Evolutionary conservation across 2,113 vertebrate species (phyloP).

Genomic region (Cnemophilus loriae): DNA sequence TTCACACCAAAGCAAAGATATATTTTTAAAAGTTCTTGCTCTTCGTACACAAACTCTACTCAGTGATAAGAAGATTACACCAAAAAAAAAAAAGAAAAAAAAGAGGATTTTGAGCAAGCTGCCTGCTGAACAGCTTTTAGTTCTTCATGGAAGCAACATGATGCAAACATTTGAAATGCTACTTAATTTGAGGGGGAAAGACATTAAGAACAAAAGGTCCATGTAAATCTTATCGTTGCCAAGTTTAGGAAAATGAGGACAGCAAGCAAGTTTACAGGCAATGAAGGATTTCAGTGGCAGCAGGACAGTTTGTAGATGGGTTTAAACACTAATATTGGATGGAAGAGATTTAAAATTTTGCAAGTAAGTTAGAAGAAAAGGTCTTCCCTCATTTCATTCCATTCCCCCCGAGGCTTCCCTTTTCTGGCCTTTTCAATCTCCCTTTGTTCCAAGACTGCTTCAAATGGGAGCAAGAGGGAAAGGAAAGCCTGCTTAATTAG

Average conservation of each 20-base stretch:
- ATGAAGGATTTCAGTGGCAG: not conserved
- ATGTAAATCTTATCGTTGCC: not conserved
- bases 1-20: not conserved
- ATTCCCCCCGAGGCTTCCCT: not conserved
- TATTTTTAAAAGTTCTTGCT: not conserved
- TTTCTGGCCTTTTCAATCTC: not conserved
- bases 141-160: not conserved
- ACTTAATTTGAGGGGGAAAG: not conserved
- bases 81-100: not conserved
- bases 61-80: not conserved
- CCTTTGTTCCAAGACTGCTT: not conserved
- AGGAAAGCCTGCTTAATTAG: constrained; percentile 6
- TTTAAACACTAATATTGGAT: not conserved
- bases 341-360: not conserved
- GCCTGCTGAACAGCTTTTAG: not conserved
- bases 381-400: not conserved
- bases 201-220: not conserved
- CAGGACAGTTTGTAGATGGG: not conserved
- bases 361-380: not conserved
- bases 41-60: not conserved
- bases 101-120: not conserved
- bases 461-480: not conserved
- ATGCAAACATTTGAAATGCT: not conserved
- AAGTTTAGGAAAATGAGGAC: not conserved
- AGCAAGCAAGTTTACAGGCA: not conserved